Conservation (phyloP, 2,113 vertebrate genomes). For the Semnornis frantzii region DNA sequence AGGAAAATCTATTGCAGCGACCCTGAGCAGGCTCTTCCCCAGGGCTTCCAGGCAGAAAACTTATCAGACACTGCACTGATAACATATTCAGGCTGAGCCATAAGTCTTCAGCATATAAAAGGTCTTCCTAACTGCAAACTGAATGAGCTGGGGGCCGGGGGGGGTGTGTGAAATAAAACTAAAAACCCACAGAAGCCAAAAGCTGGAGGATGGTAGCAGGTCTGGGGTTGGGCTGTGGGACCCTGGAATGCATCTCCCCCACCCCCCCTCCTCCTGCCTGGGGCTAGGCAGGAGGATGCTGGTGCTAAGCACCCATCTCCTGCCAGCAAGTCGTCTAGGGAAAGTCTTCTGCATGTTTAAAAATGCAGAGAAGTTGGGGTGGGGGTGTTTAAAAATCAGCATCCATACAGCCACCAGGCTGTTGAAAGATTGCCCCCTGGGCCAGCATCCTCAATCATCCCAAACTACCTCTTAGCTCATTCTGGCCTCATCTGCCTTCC, state of each 20-base stretch:
- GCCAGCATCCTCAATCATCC: background rate
- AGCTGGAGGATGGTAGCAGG: background rate
- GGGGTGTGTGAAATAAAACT: background rate
- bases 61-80: background rate
- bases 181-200: background rate
- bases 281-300: background rate
- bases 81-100: background rate
- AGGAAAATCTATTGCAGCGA: constrained; percentile 28
- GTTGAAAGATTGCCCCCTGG: background rate
- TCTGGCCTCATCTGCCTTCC: background rate
- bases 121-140: background rate
- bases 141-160: background rate
- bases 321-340: background rate
- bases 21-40: background rate
- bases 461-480: background rate
- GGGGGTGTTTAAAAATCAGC: background rate
- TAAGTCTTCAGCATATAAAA: background rate
- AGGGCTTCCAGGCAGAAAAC: background rate
- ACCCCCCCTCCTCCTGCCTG: no score
- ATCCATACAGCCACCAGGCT: background rate
- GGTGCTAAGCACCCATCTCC: background rate
- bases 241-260: no score
- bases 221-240: background rate
- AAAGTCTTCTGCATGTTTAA: background rate
- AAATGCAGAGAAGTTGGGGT: background rate